Evolutionary conservation across 2,113 vertebrate species (phyloP), one percentile per base, ranked within the genome.

Genomic region (Tragelaphus imberbis): DNA sequence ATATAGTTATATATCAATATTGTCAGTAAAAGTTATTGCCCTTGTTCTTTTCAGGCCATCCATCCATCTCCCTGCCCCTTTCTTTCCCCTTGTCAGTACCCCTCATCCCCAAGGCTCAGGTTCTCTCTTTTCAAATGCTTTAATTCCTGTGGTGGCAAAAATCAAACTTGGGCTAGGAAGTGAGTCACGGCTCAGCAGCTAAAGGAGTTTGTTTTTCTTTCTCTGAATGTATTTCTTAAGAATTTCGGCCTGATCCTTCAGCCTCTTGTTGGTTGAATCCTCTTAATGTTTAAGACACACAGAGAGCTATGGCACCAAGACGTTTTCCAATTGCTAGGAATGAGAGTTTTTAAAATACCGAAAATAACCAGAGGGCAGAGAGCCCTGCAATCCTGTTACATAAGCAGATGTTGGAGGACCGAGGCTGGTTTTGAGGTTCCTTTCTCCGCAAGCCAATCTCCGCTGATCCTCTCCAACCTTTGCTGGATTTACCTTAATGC

Each of bases 151-250:
- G 90, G 95, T 96, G 85, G 93, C 86, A 95, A 93, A 96, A 95
- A 59, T 71, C 51, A 61, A 82, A 53, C 80, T 84, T 36, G 71
- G 82, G 16, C 63, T 97, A 55, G 93, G 82, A 97, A 97, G 93
- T 97, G 96, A 98, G 96, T 98, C 97, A 97, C 96, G 82, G 19
- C 82, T 96, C 91, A 87, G 93, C 93, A 97, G 94, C 79, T 92
- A 94, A 97, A 94, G 82, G 61, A 96, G 71, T 93, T 96, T 98
- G 92, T 97, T 98, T 97, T 97, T 97, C 97, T 98, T 98, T 94
- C 96, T 95, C 97, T 88, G 94, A 84, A 93, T 86, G 79, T 88
- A 88, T 92, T 97, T 95, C 85, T 93, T 90, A 97, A 89, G 95
- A 94, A 98, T 89, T 97, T 97, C 97, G 79, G 87, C 91, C 96